Base-by-base conservation (phyloP, 1,140 invertebrate species). In the Vanessa tameamea region DNA sequence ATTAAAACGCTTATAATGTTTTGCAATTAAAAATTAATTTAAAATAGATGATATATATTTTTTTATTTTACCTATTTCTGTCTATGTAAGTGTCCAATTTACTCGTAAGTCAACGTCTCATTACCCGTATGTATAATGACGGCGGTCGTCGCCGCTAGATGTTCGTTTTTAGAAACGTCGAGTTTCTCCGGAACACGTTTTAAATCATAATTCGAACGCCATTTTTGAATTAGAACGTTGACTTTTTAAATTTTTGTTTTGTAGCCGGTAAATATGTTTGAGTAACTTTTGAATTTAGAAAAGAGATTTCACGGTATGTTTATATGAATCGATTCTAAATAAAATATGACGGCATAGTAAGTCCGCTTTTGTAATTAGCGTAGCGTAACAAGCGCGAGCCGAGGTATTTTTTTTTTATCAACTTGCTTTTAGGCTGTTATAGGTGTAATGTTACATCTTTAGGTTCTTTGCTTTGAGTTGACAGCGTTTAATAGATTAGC, bases 101-200 rank as follows among this genome's bases (percentile, higher is more conserved):
- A 70, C 76, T 82, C 84, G 72, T 78, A 76, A 80, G 84, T 79
- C 31, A 74, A 77, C 61, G 85, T 83, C 85, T 91, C 85, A 91
- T 90, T 92, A 90, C 88, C 78, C 87, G 87, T 87, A 90, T 88
- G 87, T 90, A 89, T 92, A 89, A 92, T 92, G 87, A 87, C 81
- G 82, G 80, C 83, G 77, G 82, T 76, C 74, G 75, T 81, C 78
- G 81, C 81, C 83, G 88, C 87, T 91, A 90, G 89, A 89, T 87
- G 83, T 84, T 89, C 87, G 86, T 90, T 89, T 91, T 90, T 90
- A 90, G 86, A 88, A 88, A 90, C 89, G 86, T 86, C 88, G 84
- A 92, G 91, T 92, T 92, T 92, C 91, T 89, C 91, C 88, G 88
- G 91, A 92, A 92, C 91, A 91, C 88, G 91, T 92, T 92, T 91